Base-by-base conservation (phyloP, 37 sponge, comb jelly and placozoan species). In the Oscarella lobularis region DNA sequence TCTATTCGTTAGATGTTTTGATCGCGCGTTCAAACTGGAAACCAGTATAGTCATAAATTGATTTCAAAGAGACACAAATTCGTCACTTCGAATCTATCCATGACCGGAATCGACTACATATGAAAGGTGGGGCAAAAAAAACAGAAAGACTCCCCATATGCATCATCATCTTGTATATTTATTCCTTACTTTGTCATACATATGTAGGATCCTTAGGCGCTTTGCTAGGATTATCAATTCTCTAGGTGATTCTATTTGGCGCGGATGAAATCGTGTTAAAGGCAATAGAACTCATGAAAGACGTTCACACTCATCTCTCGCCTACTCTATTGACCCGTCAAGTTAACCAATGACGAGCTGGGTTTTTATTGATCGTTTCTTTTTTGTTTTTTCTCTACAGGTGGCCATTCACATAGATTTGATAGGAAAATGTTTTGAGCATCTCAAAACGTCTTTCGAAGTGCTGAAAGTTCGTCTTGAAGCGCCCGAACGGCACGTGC, bases 201-300 rank as follows among this genome's bases (percentile, higher is more conserved):
- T 48, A 48, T 20, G 20, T 9, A 20, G 60, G 9, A 27, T 9
- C 60, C 9, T 20, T 48, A 9, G 9, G 14, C 9, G 9, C 14
- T 48, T 20, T 20, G n/a, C n/a, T n/a, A n/a, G n/a, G n/a, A n/a
- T n/a, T n/a, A n/a, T 5, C 31, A 4, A 6, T 74, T 74, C 4
- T 74, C 29, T 74, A 74, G 75, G 83, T 84, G 2, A 82, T 94
- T 30, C 79, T 94, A 55, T 66, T 77, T 20, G 81, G 82, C 36
- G 79, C 84, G 60, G 89, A 94, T 30, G 60, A 41, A 38, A 85
- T 94, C 33, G 92, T 83, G 31, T 39, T 81, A 72, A 87, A 85
- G 66, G 90, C 92, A 32, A 94, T 94, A 75, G 92, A 94, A 75
- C 76, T 91, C 36, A 66, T 94, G 66, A 94, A 87, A 72, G 92